These are phyloP conservation scores for Dolichopus griseipennis DNA, from an alignment of 2,888 invertebrate species.

Conservation along the genomic window DNA sequence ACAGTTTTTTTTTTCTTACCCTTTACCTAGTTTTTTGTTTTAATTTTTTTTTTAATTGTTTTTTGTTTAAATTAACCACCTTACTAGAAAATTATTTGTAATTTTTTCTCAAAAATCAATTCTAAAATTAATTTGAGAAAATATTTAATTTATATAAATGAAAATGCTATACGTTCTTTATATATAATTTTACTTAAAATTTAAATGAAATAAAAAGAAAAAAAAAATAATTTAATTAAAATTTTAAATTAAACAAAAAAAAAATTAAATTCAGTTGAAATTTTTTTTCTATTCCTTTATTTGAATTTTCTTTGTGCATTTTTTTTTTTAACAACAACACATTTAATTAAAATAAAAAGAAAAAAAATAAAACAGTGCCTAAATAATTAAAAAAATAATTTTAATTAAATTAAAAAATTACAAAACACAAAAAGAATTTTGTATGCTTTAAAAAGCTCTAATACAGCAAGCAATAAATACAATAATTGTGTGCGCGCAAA, in stretches of 20 bases:
- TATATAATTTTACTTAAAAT: conserved; percentile 11
- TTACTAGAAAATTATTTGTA: not conserved
- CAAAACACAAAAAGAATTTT: not conserved
- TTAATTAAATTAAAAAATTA: not conserved
- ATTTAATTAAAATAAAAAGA: conserved; percentile 13
- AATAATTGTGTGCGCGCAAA: not conserved
- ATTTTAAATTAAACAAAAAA: not conserved
- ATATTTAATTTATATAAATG: conserved; percentile 4
- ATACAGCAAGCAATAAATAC: not conserved
- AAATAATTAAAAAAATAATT: not conserved
- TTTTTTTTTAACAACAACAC: no score
- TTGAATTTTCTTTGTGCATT: conserved; percentile 6
- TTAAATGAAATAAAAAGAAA: conserved; percentile 8
- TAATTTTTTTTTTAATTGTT: not conserved
- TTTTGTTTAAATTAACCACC: not conserved
- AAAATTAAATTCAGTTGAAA: not conserved
- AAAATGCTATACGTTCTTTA: not conserved
- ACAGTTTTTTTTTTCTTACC: not conserved
- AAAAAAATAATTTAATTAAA: conserved; percentile 2
- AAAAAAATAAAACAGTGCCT: conserved; percentile 16
- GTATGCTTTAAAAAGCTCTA: not conserved
- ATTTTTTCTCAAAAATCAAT: no score
- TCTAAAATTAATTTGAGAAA: not conserved
- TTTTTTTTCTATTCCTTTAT: conserved; percentile 1
- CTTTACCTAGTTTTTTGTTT: not conserved